Evolutionary conservation across 2,113 vertebrate species (phyloP).

Genomic region (Mobula birostris): DNA sequence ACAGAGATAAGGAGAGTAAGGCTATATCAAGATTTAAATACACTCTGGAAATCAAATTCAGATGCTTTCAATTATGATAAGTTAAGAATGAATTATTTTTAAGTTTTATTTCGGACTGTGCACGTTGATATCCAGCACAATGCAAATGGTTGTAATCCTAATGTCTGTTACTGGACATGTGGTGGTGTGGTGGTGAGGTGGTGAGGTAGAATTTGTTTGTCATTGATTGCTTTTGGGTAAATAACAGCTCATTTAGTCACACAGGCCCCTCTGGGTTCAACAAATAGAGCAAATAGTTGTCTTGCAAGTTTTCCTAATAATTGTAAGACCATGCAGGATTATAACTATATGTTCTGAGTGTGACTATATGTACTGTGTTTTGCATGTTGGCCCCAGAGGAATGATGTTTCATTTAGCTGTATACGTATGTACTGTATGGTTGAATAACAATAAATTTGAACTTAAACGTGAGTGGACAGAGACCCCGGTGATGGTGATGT

Average conservation of each 20-base stretch:
- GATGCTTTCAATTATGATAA: not conserved
- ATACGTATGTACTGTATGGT: too few relatives aligned
- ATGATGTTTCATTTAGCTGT: too few relatives aligned
- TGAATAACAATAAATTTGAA: too few relatives aligned
- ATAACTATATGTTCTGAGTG: too few relatives aligned
- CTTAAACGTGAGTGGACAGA: not conserved
- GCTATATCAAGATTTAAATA: not conserved
- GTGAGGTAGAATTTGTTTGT: not conserved
- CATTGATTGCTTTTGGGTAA: not conserved
- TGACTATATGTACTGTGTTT: too few relatives aligned
- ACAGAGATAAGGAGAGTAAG: not conserved
- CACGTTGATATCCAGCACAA: not conserved
- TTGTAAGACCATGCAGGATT: too few relatives aligned
- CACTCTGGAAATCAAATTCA: not conserved
- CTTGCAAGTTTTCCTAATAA: too few relatives aligned
- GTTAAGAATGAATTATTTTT: not conserved
- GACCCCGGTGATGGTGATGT: not conserved
- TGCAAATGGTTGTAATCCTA: not conserved
- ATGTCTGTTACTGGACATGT: not conserved
- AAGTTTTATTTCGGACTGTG: not conserved
- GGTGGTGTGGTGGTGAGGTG: not conserved
- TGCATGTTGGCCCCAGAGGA: too few relatives aligned
- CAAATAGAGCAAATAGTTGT: too few relatives aligned
- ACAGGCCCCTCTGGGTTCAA: too few relatives aligned
- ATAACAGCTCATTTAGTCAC: too few relatives aligned